Base-by-base conservation (phyloP, 2,888 invertebrate species). In the Graphium colonna region DNA sequence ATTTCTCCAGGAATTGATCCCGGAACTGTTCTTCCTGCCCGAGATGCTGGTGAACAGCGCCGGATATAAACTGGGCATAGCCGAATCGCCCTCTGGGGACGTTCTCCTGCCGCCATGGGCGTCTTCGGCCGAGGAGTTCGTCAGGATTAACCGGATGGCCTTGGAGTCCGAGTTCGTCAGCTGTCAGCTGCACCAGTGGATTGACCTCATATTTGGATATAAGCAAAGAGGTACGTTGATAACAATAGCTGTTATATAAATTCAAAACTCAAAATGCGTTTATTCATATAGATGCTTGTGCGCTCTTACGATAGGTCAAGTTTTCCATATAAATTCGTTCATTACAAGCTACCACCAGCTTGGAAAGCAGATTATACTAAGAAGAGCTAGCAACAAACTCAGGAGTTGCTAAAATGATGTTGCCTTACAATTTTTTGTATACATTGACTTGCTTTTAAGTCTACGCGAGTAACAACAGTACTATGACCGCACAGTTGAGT, bases 131-230 rank as follows among this genome's bases (percentile, higher is more conserved):
- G 98, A 99, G 86, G 98, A 99, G 90, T 99, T 99, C 80, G 96
- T 99, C 55, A 91, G 98, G 60, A 96, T 99, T 71, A 98, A 99
- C 90, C 92, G 99, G 73, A 98, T 99, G 98, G 99, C 99, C 1
- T 91, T 99, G 51, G 99, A 99, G 82, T 99, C 98, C 0, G 99
- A 99, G 88, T 98, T 99, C 77, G 99, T 99, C 13, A 98, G 98
- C 57, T 99, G 99, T 78, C 99, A 99, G 87, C 92, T 99, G 62
- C 99, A 99, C 77, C 99, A 99, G 82, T 99, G 99, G 99, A 99
- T 99, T 68, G 99, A 99, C 84, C 92, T 99, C 62, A 98, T 99
- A 72, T 99, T 99, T 79, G 99, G 99, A 61, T 99, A 99, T 86
- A 99, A 99, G 81, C 99, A 99, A 78, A 93, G 97, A 91, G 99